phyloP scores from a whole-genome alignment of 2,113 vertebrate species.

The Rhipidura dahli region DNA sequence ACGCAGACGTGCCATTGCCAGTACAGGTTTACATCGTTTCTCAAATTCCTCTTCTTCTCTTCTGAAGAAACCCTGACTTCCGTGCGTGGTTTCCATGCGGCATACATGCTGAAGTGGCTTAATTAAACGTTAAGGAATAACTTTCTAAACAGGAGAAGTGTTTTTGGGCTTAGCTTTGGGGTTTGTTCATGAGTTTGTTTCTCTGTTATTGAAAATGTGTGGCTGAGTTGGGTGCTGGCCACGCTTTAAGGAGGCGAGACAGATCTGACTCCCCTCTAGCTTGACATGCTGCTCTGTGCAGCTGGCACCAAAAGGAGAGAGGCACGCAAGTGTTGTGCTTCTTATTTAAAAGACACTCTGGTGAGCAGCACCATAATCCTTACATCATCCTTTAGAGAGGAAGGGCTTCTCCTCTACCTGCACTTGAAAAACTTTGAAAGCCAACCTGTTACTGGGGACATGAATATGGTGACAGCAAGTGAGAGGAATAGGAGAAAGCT shows the following conservation, averaged over 20 bases:
- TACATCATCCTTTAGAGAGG: neutral
- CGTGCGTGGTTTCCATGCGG: neutral
- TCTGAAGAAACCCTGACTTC: neutral
- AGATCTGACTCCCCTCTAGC: neutral
- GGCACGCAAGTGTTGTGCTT: neutral
- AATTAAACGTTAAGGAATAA: neutral
- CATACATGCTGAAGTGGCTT: accelerated
- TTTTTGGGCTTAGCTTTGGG: neutral
- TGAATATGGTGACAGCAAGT: neutral
- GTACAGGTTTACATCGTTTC: accelerated
- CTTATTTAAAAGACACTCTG: accelerated
- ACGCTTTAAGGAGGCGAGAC: neutral
- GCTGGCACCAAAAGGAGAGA: neutral
- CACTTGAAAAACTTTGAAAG: neutral
- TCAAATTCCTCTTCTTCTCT: neutral
- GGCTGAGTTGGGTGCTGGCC: neutral
- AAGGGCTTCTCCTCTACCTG: neutral
- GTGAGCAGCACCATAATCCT: neutral
- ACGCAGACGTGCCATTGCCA: accelerated
- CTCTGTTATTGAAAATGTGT: neutral
- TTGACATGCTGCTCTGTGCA: neutral
- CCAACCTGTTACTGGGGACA: neutral
- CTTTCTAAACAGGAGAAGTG: neutral
- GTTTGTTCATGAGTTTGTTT: neutral
- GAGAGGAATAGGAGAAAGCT: neutral